Evolutionary conservation across 2,888 invertebrate genomes (phyloP).

Genomic region (Autographa pulchrina): DNA sequence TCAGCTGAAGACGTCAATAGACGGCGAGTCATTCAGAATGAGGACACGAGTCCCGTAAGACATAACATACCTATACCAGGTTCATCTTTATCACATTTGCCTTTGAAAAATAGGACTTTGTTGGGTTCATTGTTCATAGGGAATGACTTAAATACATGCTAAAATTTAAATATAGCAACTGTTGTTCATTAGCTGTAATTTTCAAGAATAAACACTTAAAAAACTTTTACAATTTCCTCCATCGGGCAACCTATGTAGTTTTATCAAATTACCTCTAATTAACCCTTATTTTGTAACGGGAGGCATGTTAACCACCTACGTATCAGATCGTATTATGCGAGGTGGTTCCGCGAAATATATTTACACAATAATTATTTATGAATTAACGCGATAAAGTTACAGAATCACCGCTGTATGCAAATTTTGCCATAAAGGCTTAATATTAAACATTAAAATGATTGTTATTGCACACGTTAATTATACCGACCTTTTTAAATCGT

Average conservation of each 20-base stretch:
- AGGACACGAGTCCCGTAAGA: conserved; percentile 43
- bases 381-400: conserved; percentile 72
- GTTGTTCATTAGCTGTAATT: too few relatives aligned
- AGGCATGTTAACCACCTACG: conserved; percentile 41
- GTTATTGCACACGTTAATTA: conserved; percentile 84
- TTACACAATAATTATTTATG: conserved; percentile 69
- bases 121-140: conserved; percentile 2
- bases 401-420: conserved; percentile 73
- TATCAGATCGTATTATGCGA: conserved; percentile 58
- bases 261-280: conserved; percentile 37
- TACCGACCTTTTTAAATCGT: conserved; percentile 80
- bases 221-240: background rate
- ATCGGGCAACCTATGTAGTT: background rate
- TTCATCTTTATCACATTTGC: conserved; percentile 25
- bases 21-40: conserved; percentile 45
- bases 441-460: conserved; percentile 76
- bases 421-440: conserved; percentile 74
- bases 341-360: conserved; percentile 61
- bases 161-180: background rate
- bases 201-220: too few relatives aligned
- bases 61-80: conserved; percentile 19
- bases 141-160: background rate
- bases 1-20: conserved; percentile 55
- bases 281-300: conserved; percentile 42
- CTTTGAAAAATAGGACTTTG: conserved; percentile 13